Percentiles rank a stretch among this genome's conserved stretches.
These are phyloP conservation scores for Zelleria hepariella DNA, from an alignment of 2,888 invertebrate genomes.

Conservation along the genomic window DNA sequence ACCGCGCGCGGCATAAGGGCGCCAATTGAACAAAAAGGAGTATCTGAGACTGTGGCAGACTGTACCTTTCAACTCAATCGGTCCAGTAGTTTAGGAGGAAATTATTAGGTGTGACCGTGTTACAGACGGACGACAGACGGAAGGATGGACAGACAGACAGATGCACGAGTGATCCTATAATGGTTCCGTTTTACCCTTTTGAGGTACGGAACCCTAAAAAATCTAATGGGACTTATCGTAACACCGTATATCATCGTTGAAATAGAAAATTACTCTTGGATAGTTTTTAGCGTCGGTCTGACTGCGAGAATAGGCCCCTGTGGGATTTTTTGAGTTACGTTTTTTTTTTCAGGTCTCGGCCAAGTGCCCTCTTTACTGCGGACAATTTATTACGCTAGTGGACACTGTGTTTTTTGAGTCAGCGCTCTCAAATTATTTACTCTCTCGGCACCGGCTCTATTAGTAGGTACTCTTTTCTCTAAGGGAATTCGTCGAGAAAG, in stretches of 20 bases:
- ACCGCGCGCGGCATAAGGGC: no score
- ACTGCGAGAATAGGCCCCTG: neutral
- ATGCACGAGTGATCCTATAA: no score
- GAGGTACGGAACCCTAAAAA: no score
- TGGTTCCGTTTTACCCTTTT: no score
- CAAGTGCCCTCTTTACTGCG: conserved; percentile 29
- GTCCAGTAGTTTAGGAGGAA: no score
- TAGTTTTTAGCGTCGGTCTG: neutral
- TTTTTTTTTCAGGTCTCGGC: conserved; percentile 24
- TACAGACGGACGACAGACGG: no score
- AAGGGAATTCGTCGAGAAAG: neutral
- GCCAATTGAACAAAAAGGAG: no score
- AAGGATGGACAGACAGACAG: no score
- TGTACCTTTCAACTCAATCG: no score
- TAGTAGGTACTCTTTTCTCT: neutral
- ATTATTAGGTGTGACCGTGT: no score
- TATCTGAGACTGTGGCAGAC: no score
- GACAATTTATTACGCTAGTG: conserved; percentile 21
- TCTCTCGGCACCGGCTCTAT: neutral
- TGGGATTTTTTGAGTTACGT: conserved; percentile 14
- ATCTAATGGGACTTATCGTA: neutral
- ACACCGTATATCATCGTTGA: neutral
- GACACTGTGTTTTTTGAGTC: neutral
- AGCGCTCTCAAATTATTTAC: neutral
- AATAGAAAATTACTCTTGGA: neutral